Base-by-base conservation (phyloP, 2,888 invertebrate genomes). In the Heteromyza rotundicornis region DNA sequence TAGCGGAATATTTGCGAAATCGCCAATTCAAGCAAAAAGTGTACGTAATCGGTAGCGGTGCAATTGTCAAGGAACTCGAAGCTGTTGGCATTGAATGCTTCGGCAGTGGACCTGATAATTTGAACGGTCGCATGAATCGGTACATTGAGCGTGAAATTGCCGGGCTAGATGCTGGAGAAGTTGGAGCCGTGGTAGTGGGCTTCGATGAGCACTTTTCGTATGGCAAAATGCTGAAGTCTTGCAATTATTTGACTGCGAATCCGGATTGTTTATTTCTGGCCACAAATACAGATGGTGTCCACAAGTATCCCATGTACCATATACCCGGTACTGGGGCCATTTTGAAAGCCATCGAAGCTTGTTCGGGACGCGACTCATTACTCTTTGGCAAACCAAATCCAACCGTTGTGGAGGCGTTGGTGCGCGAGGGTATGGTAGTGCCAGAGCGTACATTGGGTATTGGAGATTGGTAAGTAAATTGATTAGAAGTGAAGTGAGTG, bases 111-210 rank as follows among this genome's bases (percentile, higher is more conserved):
- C 89, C 90, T 14, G 92, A 92, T 79, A 83, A 85, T 50, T 82
- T 90, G 1, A 83, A 85, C 66, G 81, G 83, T 57, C 84, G 85
- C 50, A 84, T 80, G 60, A 57, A 67, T 57, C 76, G 81, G 62
- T 73, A 86, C 50, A 75, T 87, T 55, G 79, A 87, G 72, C 84
- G 85, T 52, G 83, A 86, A 55, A 85, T 90, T 16, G 84, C 88
- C 52, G 80, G 88, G 36, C 91, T 93, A 72, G 86, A 89, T 0
- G 90, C 91, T 65, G 63, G 40, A 12, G 60, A 70, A 57, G 90
- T 98, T 19, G 94, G 92, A 1, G 97, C 97, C 49, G 98, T 98
- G 0, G 86, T 98, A 22, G 94, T 98, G 22, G 98, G 96, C 2
- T 97, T 95, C 82, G 98, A 98, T 83, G 90, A 91, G 68, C 90